phyloP scores from a whole-genome alignment of 1,140 invertebrate genomes.

The Papilio aristodemus region DNA sequence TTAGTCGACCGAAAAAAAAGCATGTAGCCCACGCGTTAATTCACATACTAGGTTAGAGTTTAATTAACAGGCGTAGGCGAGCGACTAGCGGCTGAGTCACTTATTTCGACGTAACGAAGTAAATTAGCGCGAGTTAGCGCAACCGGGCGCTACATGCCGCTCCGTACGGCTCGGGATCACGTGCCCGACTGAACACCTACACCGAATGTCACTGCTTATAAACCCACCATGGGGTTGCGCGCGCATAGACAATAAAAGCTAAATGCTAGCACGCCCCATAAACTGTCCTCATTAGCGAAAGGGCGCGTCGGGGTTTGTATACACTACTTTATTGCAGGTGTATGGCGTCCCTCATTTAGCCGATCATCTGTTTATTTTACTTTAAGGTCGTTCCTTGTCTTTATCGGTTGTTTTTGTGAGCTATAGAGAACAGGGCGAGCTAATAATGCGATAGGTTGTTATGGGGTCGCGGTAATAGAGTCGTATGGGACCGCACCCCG shows the following conservation, averaged over 20 bases:
- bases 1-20: slow-evolving; percentile 50
- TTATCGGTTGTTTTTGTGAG: slow-evolving; percentile 64
- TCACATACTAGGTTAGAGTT: slow-evolving; percentile 66
- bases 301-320: slow-evolving; percentile 68
- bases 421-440: slow-evolving; percentile 56
- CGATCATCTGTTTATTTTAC: slow-evolving; percentile 76
- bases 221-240: slow-evolving; percentile 62
- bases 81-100: slow-evolving; percentile 59
- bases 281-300: slow-evolving; percentile 75
- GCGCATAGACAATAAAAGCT: slow-evolving; percentile 71
- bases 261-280: slow-evolving; percentile 71
- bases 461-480: slow-evolving; percentile 59
- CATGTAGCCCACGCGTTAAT: slow-evolving; percentile 57
- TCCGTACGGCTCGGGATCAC: slow-evolving; percentile 47
- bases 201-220: slow-evolving; percentile 62
- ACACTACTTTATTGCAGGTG: slow-evolving; percentile 71
- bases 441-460: slow-evolving; percentile 57
- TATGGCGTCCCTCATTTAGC: slow-evolving; percentile 59
- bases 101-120: slow-evolving; percentile 55
- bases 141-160: slow-evolving; percentile 33
- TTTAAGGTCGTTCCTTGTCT: slow-evolving; percentile 72
- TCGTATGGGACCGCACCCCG: slow-evolving; percentile 64
- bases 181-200: slow-evolving; percentile 57
- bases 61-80: slow-evolving; percentile 69
- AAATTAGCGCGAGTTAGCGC: slow-evolving; percentile 57